Evolutionary conservation across 2,888 invertebrate species (phyloP).

Genomic region (Troilus luridus): DNA sequence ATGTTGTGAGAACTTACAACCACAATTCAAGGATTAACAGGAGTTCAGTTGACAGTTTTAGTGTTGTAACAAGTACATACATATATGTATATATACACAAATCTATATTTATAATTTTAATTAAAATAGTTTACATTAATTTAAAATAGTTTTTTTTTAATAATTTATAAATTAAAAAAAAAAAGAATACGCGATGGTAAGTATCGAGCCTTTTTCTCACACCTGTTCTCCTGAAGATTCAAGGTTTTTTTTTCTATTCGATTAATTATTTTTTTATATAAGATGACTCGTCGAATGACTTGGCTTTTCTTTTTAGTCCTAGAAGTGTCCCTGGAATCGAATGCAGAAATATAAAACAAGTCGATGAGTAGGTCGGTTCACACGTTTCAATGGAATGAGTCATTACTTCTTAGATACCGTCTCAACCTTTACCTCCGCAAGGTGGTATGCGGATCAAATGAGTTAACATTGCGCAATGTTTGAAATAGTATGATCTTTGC

Average conservation of each 20-base stretch:
- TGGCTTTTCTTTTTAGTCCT: neutral
- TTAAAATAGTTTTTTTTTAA: no score
- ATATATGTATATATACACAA: no score
- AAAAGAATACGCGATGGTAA: no score
- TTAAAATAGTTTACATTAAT: no score
- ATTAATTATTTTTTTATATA: neutral
- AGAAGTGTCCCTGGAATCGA: neutral
- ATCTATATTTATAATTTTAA: no score
- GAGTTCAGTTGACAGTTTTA: no score
- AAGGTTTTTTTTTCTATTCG: neutral
- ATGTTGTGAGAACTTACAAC: no score
- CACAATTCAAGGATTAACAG: no score
- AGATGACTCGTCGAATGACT: neutral
- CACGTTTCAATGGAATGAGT: slow-evolving; percentile 1
- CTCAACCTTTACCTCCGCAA: neutral
- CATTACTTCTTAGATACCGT: slow-evolving; percentile 11
- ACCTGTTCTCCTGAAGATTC: neutral
- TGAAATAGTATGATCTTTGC: neutral
- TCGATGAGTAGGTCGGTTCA: neutral
- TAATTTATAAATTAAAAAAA: no score
- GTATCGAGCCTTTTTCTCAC: neutral
- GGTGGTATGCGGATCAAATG: slow-evolving; percentile 1
- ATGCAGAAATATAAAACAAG: neutral
- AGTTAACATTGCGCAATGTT: neutral
- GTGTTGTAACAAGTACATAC: no score